phyloP scores from a whole-genome alignment of 2,888 invertebrate genomes.

The Mellilla xanthometata region DNA sequence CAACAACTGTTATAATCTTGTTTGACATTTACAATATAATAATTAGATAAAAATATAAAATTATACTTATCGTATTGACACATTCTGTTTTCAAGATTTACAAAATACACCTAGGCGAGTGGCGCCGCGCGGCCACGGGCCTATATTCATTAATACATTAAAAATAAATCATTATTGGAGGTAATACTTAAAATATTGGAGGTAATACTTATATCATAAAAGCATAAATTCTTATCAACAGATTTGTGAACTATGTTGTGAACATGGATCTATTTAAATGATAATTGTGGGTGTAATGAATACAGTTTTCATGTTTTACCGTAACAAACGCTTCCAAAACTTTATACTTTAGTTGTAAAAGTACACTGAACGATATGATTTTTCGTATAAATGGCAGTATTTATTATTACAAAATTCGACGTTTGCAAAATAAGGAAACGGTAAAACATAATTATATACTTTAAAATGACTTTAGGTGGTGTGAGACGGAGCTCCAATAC shows the following conservation, averaged over 20 bases:
- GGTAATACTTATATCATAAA: slow-evolving; percentile 76
- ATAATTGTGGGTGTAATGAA: too few species aligned
- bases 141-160: slow-evolving; percentile 48
- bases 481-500: slow-evolving; percentile 23
- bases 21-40: slow-evolving; percentile 74
- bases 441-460: slow-evolving; percentile 23
- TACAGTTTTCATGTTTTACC: neutral
- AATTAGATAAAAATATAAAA: slow-evolving; percentile 50
- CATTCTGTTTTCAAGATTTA: slow-evolving; percentile 19
- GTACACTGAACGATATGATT: slow-evolving; percentile 20
- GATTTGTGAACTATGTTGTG: slow-evolving; percentile 70
- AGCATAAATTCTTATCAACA: slow-evolving; percentile 53
- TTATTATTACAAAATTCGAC: slow-evolving; percentile 17
- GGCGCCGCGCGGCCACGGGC: neutral
- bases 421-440: slow-evolving; percentile 24
- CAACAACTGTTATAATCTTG: slow-evolving; percentile 74
- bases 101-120: slow-evolving; percentile 17
- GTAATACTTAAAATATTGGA: slow-evolving; percentile 78
- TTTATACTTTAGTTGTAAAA: neutral
- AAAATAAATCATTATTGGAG: slow-evolving; percentile 67
- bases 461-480: slow-evolving; percentile 32
- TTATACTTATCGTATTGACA: slow-evolving; percentile 43
- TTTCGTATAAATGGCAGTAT: slow-evolving; percentile 30
- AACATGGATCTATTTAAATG: slow-evolving; percentile 43
- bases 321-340: neutral